These are phyloP conservation scores for Tenebrosternarchus preto DNA, from an alignment of 2,113 vertebrate species.

Conservation along the genomic window DNA sequence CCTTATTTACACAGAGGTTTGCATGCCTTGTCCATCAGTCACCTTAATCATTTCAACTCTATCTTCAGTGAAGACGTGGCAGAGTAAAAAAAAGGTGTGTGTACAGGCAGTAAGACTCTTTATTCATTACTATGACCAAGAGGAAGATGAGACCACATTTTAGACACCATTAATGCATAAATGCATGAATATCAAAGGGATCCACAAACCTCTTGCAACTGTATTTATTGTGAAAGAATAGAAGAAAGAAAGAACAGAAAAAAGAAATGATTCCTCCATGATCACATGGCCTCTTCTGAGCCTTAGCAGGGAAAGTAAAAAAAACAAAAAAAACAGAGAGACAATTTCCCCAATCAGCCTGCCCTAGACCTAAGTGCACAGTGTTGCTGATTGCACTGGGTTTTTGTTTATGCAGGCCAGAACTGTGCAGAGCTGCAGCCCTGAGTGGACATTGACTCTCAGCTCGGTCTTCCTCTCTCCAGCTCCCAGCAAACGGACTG, in stretches of 20 bases:
- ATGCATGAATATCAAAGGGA: background rate
- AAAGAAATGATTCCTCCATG: background rate
- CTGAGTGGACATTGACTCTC: conserved; percentile 50
- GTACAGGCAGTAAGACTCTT: too few relatives aligned
- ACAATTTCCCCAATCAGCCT: conserved; percentile 32
- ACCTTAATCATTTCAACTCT: too few relatives aligned
- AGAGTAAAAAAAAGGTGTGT: too few relatives aligned
- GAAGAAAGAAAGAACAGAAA: background rate
- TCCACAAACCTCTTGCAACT: background rate
- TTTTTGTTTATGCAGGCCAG: conserved; percentile 59
- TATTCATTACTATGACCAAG: too few relatives aligned
- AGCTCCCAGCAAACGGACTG: too few relatives aligned
- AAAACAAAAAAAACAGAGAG: background rate
- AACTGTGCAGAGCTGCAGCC: conserved; percentile 51
- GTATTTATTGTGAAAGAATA: background rate
- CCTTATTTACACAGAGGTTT: too few relatives aligned
- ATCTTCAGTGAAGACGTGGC: too few relatives aligned
- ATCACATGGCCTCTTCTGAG: conserved; percentile 37
- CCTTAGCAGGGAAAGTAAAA: conserved; percentile 36
- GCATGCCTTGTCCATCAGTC: too few relatives aligned
- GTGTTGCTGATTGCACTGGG: conserved; percentile 55
- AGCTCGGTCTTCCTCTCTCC: background rate
- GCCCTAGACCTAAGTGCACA: conserved; percentile 28
- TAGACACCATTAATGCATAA: too few relatives aligned
- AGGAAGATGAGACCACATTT: too few relatives aligned